Conservation (phyloP, 2,797 vertebrate species). For the Takifugu ocellatus region DNA sequence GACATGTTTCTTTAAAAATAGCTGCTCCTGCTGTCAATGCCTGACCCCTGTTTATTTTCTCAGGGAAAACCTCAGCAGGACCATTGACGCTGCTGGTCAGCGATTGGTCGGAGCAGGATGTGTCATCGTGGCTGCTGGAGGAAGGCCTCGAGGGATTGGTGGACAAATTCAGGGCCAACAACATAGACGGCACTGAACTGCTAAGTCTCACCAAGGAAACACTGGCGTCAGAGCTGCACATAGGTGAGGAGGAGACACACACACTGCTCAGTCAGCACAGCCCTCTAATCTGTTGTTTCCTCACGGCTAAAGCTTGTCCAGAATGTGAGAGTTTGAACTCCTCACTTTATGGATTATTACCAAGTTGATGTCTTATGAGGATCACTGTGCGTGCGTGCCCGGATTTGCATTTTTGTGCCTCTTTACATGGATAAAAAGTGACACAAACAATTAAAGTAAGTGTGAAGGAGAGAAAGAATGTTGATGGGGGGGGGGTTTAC, state of each 20-base stretch:
- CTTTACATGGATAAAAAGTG: conserved; percentile 31
- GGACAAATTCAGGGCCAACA: conserved; percentile 83
- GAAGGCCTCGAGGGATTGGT: conserved; percentile 82
- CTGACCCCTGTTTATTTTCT: conserved; percentile 42
- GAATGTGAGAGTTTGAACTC: conserved; percentile 17
- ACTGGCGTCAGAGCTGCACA: conserved; percentile 85
- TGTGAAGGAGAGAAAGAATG: conserved; percentile 30
- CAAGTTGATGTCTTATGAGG: conserved; percentile 3
- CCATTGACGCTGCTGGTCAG: conserved; percentile 69
- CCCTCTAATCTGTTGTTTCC: conserved; percentile 6
- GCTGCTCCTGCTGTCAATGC: conserved; percentile 8
- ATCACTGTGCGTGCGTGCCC: conserved; percentile 2
- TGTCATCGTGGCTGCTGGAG: conserved; percentile 84
- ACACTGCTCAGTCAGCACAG: conserved; percentile 12
- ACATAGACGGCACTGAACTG: conserved; percentile 91
- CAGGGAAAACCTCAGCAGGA: conserved; percentile 61
- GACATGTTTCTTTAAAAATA: conserved; percentile 32
- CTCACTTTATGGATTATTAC: conserved; percentile 20
- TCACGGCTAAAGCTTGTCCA: neutral
- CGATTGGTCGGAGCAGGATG: conserved; percentile 91
- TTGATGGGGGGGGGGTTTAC: conserved; percentile 29
- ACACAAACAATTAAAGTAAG: conserved; percentile 32
- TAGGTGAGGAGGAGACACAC: conserved; percentile 80
- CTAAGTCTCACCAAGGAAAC: conserved; percentile 87
- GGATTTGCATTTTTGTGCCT: conserved; percentile 29